Evolutionary conservation across 2,888 invertebrate species (phyloP).

Genomic region (Platycheirus rosarum): DNA sequence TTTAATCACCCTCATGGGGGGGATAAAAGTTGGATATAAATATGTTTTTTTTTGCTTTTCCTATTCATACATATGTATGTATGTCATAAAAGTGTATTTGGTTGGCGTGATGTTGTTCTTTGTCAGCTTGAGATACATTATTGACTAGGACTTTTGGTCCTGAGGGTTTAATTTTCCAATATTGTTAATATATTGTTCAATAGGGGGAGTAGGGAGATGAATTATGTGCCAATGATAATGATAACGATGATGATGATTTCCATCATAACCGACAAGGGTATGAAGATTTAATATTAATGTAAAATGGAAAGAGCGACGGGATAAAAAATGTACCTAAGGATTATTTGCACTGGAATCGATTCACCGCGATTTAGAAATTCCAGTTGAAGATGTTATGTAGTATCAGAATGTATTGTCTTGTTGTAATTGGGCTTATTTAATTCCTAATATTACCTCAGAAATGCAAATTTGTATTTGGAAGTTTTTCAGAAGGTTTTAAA

Average conservation of each 20-base stretch:
- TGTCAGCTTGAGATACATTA: conserved; percentile 45
- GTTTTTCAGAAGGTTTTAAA: too few relatives aligned
- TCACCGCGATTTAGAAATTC: too few relatives aligned
- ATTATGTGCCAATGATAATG: conserved; percentile 55
- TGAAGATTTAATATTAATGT: background rate
- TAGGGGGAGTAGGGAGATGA: conserved; percentile 38
- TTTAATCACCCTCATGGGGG: conserved; percentile 82
- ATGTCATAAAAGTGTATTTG: too few relatives aligned
- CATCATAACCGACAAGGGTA: conserved; percentile 1
- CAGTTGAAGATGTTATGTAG: too few relatives aligned
- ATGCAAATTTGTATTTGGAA: too few relatives aligned
- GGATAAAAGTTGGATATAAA: conserved; percentile 22
- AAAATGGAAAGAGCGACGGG: background rate
- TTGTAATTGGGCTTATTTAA: too few relatives aligned
- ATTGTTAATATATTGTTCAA: conserved; percentile 44
- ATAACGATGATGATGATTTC: conserved; percentile 38
- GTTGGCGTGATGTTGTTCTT: conserved; percentile 38
- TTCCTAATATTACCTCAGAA: too few relatives aligned
- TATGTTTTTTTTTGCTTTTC: background rate
- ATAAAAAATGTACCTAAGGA: conserved; percentile 46
- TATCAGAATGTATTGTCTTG: too few relatives aligned
- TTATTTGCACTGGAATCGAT: conserved; percentile 43
- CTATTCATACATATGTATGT: too few relatives aligned
- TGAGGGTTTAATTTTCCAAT: conserved; percentile 64
- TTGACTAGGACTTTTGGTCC: conserved; percentile 57